Conservation (phyloP, 2,888 invertebrate species). For the Heteromyza rotundicornis region DNA sequence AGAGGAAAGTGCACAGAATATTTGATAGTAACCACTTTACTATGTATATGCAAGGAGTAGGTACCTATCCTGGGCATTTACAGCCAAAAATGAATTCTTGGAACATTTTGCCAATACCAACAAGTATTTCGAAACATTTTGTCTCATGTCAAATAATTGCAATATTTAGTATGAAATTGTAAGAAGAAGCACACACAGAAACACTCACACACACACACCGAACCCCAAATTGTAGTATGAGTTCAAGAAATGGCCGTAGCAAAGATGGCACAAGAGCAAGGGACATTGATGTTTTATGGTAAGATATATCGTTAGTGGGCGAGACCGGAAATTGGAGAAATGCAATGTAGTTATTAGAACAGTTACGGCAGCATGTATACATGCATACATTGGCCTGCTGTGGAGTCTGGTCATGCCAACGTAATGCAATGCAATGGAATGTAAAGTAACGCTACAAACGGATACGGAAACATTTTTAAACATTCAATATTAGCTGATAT, state of each 20-base stretch:
- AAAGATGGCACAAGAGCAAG: background rate
- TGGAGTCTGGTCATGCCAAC: too few species aligned
- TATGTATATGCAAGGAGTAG: too few species aligned
- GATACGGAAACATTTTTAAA: constrained; percentile 37
- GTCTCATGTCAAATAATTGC: background rate
- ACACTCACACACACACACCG: too few species aligned
- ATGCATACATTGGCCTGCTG: too few species aligned
- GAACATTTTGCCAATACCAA: background rate
- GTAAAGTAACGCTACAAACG: constrained; percentile 13
- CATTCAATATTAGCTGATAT: constrained; percentile 20
- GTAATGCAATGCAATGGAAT: background rate
- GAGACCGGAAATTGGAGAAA: background rate
- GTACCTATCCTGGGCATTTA: too few species aligned
- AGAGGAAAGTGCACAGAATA: too few species aligned
- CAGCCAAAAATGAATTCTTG: too few species aligned
- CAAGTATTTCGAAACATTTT: background rate
- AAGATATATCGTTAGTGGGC: too few species aligned
- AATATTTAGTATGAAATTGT: background rate
- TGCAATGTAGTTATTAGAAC: too few species aligned
- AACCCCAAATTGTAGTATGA: background rate
- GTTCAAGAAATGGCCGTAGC: background rate
- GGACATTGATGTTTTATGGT: too few species aligned
- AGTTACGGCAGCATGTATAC: too few species aligned
- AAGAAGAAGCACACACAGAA: background rate
- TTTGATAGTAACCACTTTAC: too few species aligned